Base-by-base conservation (phyloP, 2,113 vertebrate genomes). In the Pomatorhinus ruficollis region DNA sequence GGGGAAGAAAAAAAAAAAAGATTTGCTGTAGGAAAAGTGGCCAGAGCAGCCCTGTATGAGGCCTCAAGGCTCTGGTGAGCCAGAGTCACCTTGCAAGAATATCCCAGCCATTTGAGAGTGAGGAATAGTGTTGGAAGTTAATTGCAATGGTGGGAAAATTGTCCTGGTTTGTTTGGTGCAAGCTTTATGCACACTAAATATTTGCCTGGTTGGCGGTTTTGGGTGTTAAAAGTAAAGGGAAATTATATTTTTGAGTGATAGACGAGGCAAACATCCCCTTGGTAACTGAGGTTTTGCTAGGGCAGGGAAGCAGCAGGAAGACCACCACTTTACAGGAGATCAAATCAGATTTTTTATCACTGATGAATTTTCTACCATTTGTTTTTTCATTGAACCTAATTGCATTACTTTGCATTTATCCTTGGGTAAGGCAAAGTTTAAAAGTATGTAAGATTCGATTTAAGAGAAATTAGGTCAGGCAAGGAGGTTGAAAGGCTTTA, bases 391-490 rank as follows among this genome's bases (percentile, higher is more conserved):
- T 84, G 69, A 92, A 90, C n/a, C 45, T 92, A 94, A 94, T 94
- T 85, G 79, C 31, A 2, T 74, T 68, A 68, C 42, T 96, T 93
- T 94, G 69, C 79, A 89, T 93, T 93, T 96, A 49, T 83, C 88
- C 92, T 90, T 87, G 64, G 86, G 85, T 93, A 68, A 94, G 64
- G 57, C 84, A 78, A 95, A 81, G 21, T 25, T 88, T 75, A 63
- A 81, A 52, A 28, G 78, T 40, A 71, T 47, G 37, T 52, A 59
- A 79, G 56, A 63, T 81, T 86, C 1, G 0, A 88, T 89, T 92
- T 64, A 82, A 80, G 52, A 90, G 50, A 92, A 93, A 93, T 60
- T 47, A 85, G 59, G 54, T 93, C 66, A 93, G 82, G 52, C 19
- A 15, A 80, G 44, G 56, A 89, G 42, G 64, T 75, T 8, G 4